Base-by-base conservation (phyloP, 2,797 vertebrate species). In the Lepidocolaptes lacrymiger region DNA sequence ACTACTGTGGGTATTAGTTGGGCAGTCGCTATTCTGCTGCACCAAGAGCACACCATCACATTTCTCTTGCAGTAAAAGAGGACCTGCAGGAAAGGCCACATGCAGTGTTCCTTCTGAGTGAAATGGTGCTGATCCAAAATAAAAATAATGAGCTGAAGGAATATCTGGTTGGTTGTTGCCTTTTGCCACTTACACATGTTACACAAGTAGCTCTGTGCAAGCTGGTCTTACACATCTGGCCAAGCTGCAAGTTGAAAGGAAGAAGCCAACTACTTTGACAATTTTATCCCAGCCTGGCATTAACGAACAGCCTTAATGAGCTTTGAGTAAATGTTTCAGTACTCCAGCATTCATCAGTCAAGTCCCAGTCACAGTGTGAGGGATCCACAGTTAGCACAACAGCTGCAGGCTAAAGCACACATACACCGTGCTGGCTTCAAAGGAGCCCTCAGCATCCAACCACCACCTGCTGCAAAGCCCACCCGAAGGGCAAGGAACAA, bases 241-340 rank as follows among this genome's bases (percentile, higher is more conserved):
- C 51, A 34, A 37, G 46, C 58, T 72, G 88, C 64, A 55, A 51
- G 62, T 2, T 49, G 48, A 87, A 91, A 85, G 55, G 46, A 94
- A 93, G 48, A 80, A 83, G 58, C 16, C 91, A 88, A 79, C 46
- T 44, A 14, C 43, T 43, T 54, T 21, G 46, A 66, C n/a, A 88
- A 36, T 69, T 94, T 72, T 80, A 75, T 68, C 48, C 66, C 58
- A 85, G 30, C 19, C 37, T 89, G 75, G 41, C 69, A 55, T 54
- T 89, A 94, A 34, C 0, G 1, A 89, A 83, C 30, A 37, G 66
- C 30, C 28, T 71, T 80, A 92, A 85, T 78, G 73, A 89, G 46
- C 37, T 88, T 66, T 88, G 37, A 55, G 73, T 74, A 94, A 94
- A 71, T 88, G 80, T 49, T 85, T 74, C 67, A 85, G 52, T n/a